Percentiles rank a stretch among this genome's conserved stretches.
Conservation (phyloP, 2,888 invertebrate species). For the Drosophila setosimentum region DNA sequence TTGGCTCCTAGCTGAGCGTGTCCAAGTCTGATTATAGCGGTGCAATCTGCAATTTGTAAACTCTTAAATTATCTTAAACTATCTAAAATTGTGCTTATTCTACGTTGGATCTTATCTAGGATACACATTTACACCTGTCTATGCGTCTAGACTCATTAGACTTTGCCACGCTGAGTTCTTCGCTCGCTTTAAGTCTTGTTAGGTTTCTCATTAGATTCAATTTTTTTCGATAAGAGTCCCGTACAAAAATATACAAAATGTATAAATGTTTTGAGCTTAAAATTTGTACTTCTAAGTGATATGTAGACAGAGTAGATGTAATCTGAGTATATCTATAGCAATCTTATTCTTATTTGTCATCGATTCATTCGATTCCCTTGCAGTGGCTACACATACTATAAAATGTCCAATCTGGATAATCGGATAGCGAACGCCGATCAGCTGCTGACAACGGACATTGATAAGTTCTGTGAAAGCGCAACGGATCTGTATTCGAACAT, state of each 20-base stretch:
- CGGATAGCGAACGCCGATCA: conserved; percentile 98
- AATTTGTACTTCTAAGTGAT: neutral
- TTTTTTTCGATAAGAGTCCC: too few relatives aligned
- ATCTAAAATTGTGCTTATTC: neutral
- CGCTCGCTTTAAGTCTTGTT: too few relatives aligned
- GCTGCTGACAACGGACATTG: conserved; percentile 97
- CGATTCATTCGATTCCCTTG: conserved; percentile 44
- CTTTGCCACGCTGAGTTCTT: too few relatives aligned
- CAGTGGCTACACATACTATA: conserved; percentile 97
- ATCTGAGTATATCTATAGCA: neutral
- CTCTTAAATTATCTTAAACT: neutral
- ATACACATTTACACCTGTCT: too few relatives aligned
- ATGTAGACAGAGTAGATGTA: neutral
- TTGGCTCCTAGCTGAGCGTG: neutral
- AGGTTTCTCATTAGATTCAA: neutral
- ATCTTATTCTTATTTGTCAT: too few relatives aligned
- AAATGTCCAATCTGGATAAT: conserved; percentile 97
- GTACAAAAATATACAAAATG: too few relatives aligned
- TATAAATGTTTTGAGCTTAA: too few relatives aligned
- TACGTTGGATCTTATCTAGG: neutral
- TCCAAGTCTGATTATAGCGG: neutral
- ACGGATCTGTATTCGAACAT: conserved; percentile 98
- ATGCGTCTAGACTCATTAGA: neutral
- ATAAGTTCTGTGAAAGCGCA: conserved; percentile 98
- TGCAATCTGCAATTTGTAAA: neutral